Conservation (phyloP, 2,113 vertebrate genomes). For the Ptyas mucosa region DNA sequence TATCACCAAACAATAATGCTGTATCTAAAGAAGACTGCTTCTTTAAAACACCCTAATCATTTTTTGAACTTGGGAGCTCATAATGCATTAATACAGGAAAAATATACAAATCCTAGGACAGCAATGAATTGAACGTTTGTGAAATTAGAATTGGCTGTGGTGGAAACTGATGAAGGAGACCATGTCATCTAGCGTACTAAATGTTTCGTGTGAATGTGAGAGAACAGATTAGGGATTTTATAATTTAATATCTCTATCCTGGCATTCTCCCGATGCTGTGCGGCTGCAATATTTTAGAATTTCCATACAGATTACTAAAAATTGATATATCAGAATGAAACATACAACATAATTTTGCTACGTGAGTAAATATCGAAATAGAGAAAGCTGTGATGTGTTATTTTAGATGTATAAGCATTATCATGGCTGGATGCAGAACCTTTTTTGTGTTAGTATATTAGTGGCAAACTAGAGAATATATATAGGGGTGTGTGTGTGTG, state of each 20-base stretch:
- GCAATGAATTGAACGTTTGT: constrained; percentile 12
- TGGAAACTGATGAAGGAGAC: neutral
- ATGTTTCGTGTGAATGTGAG: neutral
- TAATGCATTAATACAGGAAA: neutral
- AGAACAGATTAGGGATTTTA: neutral
- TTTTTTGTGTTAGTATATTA: neutral
- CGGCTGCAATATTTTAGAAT: neutral
- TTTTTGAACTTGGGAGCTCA: neutral
- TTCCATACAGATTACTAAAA: neutral
- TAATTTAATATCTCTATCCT: neutral
- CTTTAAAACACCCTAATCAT: neutral
- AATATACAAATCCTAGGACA: constrained; percentile 7
- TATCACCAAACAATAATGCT: neutral
- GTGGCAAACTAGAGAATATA: neutral
- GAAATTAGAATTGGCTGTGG: neutral
- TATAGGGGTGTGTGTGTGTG: too few relatives aligned
- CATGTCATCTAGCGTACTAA: neutral
- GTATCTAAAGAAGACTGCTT: neutral
- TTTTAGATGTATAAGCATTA: neutral
- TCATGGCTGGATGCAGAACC: neutral
- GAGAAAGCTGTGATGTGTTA: neutral
- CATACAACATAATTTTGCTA: neutral
- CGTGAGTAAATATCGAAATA: neutral
- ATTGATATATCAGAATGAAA: neutral
- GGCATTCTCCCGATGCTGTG: neutral